A percentile compares a stretch with the other conserved stretches of the same genome.
phyloP scores from a whole-genome alignment of 2,888 invertebrate species.

The Hirtodrosophila confusa region DNA sequence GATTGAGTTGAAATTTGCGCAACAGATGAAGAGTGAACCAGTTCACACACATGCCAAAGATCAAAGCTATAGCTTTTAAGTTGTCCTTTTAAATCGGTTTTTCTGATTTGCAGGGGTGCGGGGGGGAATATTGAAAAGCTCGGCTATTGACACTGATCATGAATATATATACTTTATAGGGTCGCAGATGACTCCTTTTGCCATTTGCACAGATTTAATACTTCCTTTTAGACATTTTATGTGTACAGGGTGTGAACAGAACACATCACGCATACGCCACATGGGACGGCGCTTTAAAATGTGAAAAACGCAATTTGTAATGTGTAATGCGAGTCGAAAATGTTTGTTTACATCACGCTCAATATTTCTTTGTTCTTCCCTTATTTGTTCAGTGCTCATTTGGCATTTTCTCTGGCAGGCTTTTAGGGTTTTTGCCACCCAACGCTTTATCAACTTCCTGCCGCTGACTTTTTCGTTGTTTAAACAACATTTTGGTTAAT shows the following conservation, averaged over 20 bases:
- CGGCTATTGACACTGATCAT: too few species aligned
- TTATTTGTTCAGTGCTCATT: not conserved
- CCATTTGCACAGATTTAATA: too few species aligned
- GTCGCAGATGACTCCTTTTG: too few species aligned
- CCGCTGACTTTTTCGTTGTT: constrained; percentile 6
- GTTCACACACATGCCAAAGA: too few species aligned
- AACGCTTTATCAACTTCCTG: constrained; percentile 21
- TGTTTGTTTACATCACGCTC: constrained; percentile 20
- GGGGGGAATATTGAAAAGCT: too few species aligned
- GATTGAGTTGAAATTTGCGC: too few species aligned
- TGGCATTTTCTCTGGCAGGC: not conserved
- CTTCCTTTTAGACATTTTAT: too few species aligned
- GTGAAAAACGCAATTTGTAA: constrained; percentile 31
- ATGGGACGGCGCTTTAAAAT: constrained; percentile 35
- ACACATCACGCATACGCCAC: constrained; percentile 43
- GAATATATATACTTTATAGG: too few species aligned
- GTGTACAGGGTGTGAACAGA: not conserved
- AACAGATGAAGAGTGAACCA: too few species aligned
- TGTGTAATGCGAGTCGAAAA: constrained; percentile 23
- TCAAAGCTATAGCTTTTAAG: too few species aligned
- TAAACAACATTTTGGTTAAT: constrained; percentile 14
- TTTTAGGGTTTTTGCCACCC: not conserved
- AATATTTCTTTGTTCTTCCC: constrained; percentile 14
- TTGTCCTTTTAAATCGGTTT: too few species aligned
- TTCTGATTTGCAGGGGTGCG: too few species aligned